Percentiles rank a stretch among this genome's conserved stretches.
Conservation (phyloP, 2,888 invertebrate genomes). For the Leucophenga maculata region DNA sequence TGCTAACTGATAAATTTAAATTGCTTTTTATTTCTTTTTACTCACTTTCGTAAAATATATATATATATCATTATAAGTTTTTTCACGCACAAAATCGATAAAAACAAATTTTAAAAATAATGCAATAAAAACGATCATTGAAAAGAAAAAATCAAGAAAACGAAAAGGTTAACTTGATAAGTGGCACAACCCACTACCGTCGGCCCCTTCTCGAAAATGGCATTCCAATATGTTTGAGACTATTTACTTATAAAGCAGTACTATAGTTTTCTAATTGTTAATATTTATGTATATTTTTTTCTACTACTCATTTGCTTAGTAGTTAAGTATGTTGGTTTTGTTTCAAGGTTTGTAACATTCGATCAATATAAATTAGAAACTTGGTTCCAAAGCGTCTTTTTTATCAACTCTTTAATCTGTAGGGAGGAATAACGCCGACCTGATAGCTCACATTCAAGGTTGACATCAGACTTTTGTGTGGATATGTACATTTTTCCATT, state of each 20-base stretch:
- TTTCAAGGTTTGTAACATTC: too few relatives aligned
- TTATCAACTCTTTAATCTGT: constrained; percentile 21
- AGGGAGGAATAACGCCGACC: not conserved
- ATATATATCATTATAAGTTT: constrained; percentile 62
- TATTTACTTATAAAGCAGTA: too few relatives aligned
- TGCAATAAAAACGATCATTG: constrained; percentile 35
- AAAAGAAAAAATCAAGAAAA: constrained; percentile 48
- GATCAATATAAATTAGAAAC: not conserved
- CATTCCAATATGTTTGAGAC: too few relatives aligned
- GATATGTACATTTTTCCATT: too few relatives aligned
- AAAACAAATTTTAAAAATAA: constrained; percentile 37
- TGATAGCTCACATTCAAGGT: too few relatives aligned
- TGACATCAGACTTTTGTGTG: too few relatives aligned
- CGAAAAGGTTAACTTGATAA: constrained; percentile 32
- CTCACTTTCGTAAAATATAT: constrained; percentile 31
- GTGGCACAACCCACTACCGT: too few relatives aligned
- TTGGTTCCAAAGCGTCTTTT: constrained; percentile 31
- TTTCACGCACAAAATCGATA: constrained; percentile 63
- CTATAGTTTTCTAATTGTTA: too few relatives aligned
- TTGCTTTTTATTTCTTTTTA: constrained; percentile 25
- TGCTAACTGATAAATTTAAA: constrained; percentile 18
- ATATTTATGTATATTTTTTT: too few relatives aligned
- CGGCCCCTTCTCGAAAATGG: too few relatives aligned
- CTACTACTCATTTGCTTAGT: too few relatives aligned
- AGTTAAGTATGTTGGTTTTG: too few relatives aligned